phyloP scores from a whole-genome alignment of 1,140 invertebrate species.

The Leptestheria dahalacensis region DNA sequence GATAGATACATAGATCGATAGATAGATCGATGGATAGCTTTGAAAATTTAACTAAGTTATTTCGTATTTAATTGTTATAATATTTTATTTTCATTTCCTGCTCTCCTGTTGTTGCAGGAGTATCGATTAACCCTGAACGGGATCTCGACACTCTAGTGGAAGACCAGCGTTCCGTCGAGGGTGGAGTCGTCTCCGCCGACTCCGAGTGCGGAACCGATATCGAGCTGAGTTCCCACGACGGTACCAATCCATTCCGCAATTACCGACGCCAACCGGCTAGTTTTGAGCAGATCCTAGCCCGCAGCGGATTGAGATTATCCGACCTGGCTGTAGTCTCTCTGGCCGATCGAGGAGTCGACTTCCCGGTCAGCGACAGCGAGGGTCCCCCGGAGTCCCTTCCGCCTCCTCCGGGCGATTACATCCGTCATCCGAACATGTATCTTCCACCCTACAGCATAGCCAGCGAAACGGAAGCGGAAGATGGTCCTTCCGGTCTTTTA shows the following conservation, averaged over 20 bases:
- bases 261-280: conserved; percentile 1
- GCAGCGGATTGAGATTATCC: conserved; percentile 26
- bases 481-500: neutral
- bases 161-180: neutral
- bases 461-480: conserved; percentile 20
- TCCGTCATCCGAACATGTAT: conserved; percentile 69
- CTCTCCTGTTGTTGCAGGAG: conserved; percentile 8
- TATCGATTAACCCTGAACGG: conserved; percentile 10
- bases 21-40: too few species aligned
- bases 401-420: conserved; percentile 47
- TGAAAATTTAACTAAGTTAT: too few species aligned
- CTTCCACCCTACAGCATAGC: conserved; percentile 57
- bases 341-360: conserved; percentile 29
- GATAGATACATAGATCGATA: too few species aligned
- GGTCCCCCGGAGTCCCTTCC: conserved; percentile 29
- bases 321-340: conserved; percentile 37
- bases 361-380: conserved; percentile 26
- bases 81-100: neutral
- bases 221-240: conserved; percentile 7
- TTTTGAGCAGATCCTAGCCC: conserved; percentile 15
- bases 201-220: conserved; percentile 11
- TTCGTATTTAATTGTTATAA: conserved; percentile 2
- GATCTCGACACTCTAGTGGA: conserved; percentile 16
- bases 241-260: conserved; percentile 1
- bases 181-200: conserved; percentile 2